phyloP scores from a whole-genome alignment of 1,140 invertebrate species.

The Psilanteris sp. region DNA sequence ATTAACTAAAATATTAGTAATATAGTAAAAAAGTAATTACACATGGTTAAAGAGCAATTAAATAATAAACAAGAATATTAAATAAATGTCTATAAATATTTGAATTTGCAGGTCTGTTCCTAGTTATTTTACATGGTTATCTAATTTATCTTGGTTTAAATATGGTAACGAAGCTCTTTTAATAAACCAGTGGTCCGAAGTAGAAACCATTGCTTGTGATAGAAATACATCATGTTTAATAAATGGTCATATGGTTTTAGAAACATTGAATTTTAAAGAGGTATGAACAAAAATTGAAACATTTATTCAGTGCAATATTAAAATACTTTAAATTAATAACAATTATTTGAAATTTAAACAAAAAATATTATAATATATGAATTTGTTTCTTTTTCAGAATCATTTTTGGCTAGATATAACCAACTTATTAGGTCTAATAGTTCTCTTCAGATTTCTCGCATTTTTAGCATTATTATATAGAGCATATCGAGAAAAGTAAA shows the following conservation, averaged over 20 bases:
- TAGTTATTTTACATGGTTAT: slow-evolving; percentile 92
- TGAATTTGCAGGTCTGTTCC: slow-evolving; percentile 88
- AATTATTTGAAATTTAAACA: too few species aligned
- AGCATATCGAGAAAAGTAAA: slow-evolving; percentile 41
- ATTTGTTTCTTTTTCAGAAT: slow-evolving; percentile 36
- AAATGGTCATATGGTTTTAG: slow-evolving; percentile 88
- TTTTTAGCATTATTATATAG: slow-evolving; percentile 32
- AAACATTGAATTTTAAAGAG: slow-evolving; percentile 88
- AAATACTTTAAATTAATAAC: too few species aligned
- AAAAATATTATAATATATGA: too few species aligned
- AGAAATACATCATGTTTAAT: slow-evolving; percentile 87
- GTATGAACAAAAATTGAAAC: too few species aligned
- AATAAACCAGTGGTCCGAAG: slow-evolving; percentile 95
- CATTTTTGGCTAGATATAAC: slow-evolving; percentile 39
- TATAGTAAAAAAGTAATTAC: too few species aligned
- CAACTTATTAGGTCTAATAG: slow-evolving; percentile 27
- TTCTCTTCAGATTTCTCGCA: slow-evolving; percentile 42
- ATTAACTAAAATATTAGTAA: too few species aligned
- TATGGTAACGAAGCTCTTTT: slow-evolving; percentile 95
- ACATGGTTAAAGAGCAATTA: too few species aligned
- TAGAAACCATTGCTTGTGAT: slow-evolving; percentile 87
- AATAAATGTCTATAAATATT: too few species aligned
- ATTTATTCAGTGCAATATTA: too few species aligned
- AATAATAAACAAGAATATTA: too few species aligned
- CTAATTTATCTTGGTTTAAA: slow-evolving; percentile 96